phyloP scores from a whole-genome alignment of 2,797 vertebrate genomes.

The Darevskia nairensis region DNA sequence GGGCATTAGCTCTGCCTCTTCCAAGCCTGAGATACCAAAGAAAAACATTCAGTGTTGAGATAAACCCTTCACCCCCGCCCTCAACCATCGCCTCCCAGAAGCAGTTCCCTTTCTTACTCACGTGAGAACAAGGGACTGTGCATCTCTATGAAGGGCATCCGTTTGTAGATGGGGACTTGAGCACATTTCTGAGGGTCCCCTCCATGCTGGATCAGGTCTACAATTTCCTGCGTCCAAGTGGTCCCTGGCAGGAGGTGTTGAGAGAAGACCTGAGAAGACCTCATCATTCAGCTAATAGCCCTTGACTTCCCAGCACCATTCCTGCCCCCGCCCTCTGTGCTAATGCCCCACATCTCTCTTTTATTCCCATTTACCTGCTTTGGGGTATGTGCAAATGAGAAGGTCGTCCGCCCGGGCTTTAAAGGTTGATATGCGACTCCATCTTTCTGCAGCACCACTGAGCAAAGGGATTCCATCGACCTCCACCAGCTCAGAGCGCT shows the following conservation, averaged over 20 bases:
- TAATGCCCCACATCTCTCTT: neutral
- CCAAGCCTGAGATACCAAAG: constrained; percentile 49
- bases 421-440: constrained; percentile 78
- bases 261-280: neutral
- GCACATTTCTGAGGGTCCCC: constrained; percentile 2
- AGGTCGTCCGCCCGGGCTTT: constrained; percentile 81
- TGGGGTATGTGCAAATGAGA: constrained; percentile 88
- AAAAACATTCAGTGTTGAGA: neutral
- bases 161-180: neutral
- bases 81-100: neutral
- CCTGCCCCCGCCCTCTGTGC: neutral
- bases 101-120: neutral
- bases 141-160: constrained; percentile 25
- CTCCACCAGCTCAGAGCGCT: neutral
- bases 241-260: constrained; percentile 34
- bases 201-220: constrained; percentile 49
- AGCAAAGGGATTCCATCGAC: constrained; percentile 68
- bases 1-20: constrained; percentile 58
- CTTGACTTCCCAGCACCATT: neutral
- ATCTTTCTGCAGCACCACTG: constrained; percentile 59
- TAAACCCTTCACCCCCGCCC: neutral
- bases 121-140: neutral
- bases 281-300: neutral
- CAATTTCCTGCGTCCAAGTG: constrained; percentile 63
- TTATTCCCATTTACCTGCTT: constrained; percentile 81